Conservation (phyloP, 2,888 invertebrate species). For the Eretmocerus hayati region DNA sequence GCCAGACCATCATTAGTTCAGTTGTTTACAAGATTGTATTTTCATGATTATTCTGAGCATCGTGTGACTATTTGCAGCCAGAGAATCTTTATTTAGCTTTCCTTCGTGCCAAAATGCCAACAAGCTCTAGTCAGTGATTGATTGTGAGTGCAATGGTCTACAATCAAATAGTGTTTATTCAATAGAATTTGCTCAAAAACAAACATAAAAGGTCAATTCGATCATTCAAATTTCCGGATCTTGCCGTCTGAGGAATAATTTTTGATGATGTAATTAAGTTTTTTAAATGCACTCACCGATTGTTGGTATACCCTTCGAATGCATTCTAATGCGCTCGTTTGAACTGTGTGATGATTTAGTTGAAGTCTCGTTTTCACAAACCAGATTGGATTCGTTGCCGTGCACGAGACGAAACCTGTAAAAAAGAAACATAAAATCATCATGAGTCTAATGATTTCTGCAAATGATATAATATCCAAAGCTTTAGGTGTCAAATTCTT, state of each 20-base stretch:
- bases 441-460: not conserved
- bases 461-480: no score
- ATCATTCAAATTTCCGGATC: not conserved
- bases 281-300: no score
- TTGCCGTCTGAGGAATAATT: not conserved
- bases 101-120: constrained; percentile 13
- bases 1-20: not conserved
- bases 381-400: constrained; percentile 98
- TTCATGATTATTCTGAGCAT: constrained; percentile 16
- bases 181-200: no score
- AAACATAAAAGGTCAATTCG: not conserved
- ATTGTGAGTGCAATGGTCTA: no score
- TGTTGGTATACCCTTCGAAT: constrained; percentile 75
- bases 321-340: constrained; percentile 70
- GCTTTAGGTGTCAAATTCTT: no score
- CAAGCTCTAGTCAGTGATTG: no score
- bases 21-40: constrained; percentile 19
- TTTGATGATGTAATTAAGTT: no score
- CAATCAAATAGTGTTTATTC: no score
- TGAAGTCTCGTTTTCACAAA: constrained; percentile 97
- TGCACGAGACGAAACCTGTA: constrained; percentile 88
- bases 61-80: constrained; percentile 30
- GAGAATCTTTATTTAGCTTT: constrained; percentile 23
- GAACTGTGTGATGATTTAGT: constrained; percentile 64
- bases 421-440: constrained; percentile 11